A percentile compares a stretch with the other conserved stretches of the same genome.
These are phyloP conservation scores for Agrochola macilenta DNA, from an alignment of 2,888 invertebrate genomes.

Conservation along the genomic window DNA sequence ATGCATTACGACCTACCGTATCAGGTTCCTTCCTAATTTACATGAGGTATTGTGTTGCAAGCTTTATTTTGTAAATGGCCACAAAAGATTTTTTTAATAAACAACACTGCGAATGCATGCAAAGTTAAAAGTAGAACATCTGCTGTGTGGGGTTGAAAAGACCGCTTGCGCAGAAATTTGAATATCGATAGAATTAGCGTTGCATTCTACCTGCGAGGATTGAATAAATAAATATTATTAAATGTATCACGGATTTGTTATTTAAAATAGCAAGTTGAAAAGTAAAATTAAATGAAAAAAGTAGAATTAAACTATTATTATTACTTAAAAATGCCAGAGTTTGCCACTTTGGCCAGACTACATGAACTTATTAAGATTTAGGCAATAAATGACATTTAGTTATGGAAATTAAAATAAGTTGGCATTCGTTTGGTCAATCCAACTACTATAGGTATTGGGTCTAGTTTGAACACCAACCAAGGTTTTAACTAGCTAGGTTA, in stretches of 20 bases:
- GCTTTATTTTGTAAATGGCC: conserved; percentile 89
- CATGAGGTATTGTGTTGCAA: conserved; percentile 88
- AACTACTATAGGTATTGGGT: neutral
- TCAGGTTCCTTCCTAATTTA: conserved; percentile 84
- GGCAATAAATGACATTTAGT: too few relatives aligned
- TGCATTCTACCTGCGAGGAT: conserved; percentile 59
- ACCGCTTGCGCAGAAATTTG: conserved; percentile 66
- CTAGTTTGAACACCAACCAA: neutral
- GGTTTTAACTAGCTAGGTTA: neutral
- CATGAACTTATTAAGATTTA: too few relatives aligned
- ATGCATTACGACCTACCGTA: conserved; percentile 68
- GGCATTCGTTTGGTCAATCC: neutral
- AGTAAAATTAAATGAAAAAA: neutral
- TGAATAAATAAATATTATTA: conserved; percentile 49
- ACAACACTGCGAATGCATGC: conserved; percentile 85
- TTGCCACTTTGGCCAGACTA: neutral
- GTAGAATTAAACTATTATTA: conserved; percentile 4
- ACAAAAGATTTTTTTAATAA: conserved; percentile 90
- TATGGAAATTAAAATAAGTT: neutral
- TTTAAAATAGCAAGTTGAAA: conserved; percentile 20
- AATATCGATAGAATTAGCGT: conserved; percentile 68
- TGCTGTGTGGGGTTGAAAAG: conserved; percentile 77
- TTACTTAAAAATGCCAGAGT: neutral
- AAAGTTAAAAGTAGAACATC: conserved; percentile 87
- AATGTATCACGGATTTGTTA: conserved; percentile 32